These are phyloP conservation scores for Pseudotriccus pelzelni DNA, from an alignment of 2,797 vertebrate species.

Conservation along the genomic window DNA sequence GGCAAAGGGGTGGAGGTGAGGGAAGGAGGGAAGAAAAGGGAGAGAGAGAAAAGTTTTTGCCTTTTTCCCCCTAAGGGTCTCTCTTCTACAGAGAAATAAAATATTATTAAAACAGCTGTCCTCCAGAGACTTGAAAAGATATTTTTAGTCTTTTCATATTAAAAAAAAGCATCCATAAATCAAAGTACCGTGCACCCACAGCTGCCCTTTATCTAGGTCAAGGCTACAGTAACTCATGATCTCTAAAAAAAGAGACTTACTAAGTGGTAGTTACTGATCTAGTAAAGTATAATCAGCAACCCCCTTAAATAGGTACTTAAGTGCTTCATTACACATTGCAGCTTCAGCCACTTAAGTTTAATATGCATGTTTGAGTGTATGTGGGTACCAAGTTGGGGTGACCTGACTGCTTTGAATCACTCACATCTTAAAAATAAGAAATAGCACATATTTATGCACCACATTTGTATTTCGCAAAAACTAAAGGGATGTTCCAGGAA, in stretches of 20 bases:
- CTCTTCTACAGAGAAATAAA: background rate
- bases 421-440: no score
- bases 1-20: no score
- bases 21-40: background rate
- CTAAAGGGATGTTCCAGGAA: background rate
- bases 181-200: background rate
- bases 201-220: background rate
- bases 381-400: background rate
- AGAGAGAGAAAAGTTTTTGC: background rate
- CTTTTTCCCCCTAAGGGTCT: background rate
- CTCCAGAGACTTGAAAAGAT: background rate
- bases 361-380: background rate
- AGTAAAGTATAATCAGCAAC: background rate
- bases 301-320: background rate
- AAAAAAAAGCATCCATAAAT: background rate
- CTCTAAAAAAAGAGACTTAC: background rate
- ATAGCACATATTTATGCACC: background rate
- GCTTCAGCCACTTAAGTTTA: background rate
- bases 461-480: background rate
- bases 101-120: background rate
- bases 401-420: background rate
- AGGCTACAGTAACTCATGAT: background rate
- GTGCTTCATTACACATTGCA: background rate
- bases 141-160: background rate
- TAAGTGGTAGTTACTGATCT: background rate